phyloP scores from a whole-genome alignment of 1,140 invertebrate species.

The Portunus trituberculatus region DNA sequence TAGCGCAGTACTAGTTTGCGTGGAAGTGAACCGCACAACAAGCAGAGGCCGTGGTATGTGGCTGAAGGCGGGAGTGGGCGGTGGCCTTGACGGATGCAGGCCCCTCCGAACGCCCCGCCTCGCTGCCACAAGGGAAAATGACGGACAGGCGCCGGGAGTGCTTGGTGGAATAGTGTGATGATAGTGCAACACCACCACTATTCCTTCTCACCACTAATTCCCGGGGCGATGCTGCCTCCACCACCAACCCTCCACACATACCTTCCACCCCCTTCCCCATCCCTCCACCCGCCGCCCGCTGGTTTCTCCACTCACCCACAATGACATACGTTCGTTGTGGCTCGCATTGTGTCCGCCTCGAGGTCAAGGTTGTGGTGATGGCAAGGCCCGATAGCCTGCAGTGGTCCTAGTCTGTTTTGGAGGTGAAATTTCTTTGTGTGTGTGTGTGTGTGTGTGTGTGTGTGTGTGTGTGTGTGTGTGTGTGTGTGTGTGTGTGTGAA shows the following conservation, averaged over 20 bases:
- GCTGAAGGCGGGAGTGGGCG: no score
- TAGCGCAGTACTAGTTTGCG: no score
- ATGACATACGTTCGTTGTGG: background rate
- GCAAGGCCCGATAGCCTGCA: background rate
- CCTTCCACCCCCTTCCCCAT: background rate
- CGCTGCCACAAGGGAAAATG: no score
- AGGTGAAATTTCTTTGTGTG: background rate
- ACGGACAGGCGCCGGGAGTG: no score
- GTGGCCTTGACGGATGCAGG: no score
- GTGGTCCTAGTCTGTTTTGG: background rate
- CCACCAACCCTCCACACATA: background rate
- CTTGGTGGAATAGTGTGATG: no score
- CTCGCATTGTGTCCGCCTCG: background rate
- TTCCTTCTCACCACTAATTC: background rate
- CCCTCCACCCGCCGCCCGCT: background rate
- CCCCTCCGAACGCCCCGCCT: no score
- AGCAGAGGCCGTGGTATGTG: no score
- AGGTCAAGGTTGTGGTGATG: background rate
- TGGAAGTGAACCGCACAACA: no score
- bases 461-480: background rate
- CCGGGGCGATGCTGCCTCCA: background rate
- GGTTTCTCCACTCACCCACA: background rate
- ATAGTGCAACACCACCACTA: no score
- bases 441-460: background rate
- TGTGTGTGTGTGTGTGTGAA: background rate